These are phyloP conservation scores for Sepiola atlantica DNA, from an alignment of 2,888 invertebrate genomes.

Conservation along the genomic window DNA sequence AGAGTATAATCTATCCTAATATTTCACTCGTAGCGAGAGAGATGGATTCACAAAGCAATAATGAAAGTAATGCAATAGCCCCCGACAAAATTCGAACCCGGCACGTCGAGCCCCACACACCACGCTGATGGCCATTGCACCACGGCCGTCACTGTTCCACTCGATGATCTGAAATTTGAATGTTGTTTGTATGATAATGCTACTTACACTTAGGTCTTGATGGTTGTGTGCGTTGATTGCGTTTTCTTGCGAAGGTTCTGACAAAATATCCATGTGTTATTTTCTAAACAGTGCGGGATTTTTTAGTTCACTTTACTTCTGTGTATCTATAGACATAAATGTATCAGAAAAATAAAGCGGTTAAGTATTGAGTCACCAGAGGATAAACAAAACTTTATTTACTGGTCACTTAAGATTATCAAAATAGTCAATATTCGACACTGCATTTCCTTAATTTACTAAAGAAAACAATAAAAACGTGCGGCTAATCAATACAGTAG, in stretches of 20 bases:
- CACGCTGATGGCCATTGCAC: too few species aligned
- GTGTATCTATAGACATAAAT: conserved; percentile 32
- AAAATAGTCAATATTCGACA: background rate
- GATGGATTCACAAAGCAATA: too few species aligned
- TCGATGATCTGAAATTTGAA: conserved; percentile 6
- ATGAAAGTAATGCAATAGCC: too few species aligned
- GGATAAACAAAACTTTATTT: background rate
- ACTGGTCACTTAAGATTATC: background rate
- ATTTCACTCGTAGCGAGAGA: too few species aligned
- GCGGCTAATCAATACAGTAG: too few species aligned
- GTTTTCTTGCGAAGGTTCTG: background rate
- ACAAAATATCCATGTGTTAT: conserved; percentile 32
- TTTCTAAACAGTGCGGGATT: conserved; percentile 6
- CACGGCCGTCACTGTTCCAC: background rate
- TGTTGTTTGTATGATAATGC: background rate
- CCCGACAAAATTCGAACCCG: too few species aligned
- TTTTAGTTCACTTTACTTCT: conserved; percentile 32
- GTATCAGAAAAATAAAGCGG: conserved; percentile 5
- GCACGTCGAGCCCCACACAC: too few species aligned
- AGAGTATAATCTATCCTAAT: too few species aligned
- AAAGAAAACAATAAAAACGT: background rate
- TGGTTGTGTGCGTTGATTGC: background rate
- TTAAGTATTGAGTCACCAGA: background rate
- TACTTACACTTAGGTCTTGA: conserved; percentile 32
- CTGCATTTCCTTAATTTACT: background rate